phyloP scores from a whole-genome alignment of 2,113 vertebrate genomes.

The Tympanuchus pallidicinctus region DNA sequence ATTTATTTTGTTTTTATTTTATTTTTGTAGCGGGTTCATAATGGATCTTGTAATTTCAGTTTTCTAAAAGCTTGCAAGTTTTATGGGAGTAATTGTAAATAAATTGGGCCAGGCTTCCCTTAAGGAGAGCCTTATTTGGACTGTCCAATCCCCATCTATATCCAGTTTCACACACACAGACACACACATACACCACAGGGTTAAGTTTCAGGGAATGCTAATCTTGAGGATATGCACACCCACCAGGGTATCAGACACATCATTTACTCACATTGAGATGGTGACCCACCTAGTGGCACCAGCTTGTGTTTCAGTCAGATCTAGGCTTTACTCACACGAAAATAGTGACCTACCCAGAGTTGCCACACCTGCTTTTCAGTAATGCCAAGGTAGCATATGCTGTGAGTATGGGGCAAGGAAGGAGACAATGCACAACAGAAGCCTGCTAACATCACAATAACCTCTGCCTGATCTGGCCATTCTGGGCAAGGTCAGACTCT shows the following conservation, averaged over 20 bases:
- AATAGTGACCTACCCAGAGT: not conserved
- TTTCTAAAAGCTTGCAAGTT: not conserved
- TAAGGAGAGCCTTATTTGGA: not conserved
- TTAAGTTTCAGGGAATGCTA: not conserved
- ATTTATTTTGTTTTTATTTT: too few species aligned
- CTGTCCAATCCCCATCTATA: not conserved
- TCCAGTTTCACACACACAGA: not conserved
- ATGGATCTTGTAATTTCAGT: not conserved
- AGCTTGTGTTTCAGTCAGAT: not conserved
- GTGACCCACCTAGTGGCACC: too few species aligned
- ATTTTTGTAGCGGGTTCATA: not conserved
- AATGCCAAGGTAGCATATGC: too few species aligned
- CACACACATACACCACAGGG: not conserved
- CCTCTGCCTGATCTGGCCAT: too few species aligned
- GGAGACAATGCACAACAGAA: too few species aligned
- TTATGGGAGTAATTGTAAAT: not conserved
- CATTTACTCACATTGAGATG: not conserved
- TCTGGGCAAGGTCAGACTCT: too few species aligned
- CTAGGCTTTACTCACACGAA: not conserved
- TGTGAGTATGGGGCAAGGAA: too few species aligned
- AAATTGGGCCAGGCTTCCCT: not conserved
- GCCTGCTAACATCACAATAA: too few species aligned
- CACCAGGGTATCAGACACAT: not conserved
- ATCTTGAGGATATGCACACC: not conserved
- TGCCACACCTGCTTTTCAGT: too few species aligned